These are phyloP conservation scores for Sprattus sprattus DNA, from an alignment of 2,113 vertebrate genomes.

Conservation along the genomic window DNA sequence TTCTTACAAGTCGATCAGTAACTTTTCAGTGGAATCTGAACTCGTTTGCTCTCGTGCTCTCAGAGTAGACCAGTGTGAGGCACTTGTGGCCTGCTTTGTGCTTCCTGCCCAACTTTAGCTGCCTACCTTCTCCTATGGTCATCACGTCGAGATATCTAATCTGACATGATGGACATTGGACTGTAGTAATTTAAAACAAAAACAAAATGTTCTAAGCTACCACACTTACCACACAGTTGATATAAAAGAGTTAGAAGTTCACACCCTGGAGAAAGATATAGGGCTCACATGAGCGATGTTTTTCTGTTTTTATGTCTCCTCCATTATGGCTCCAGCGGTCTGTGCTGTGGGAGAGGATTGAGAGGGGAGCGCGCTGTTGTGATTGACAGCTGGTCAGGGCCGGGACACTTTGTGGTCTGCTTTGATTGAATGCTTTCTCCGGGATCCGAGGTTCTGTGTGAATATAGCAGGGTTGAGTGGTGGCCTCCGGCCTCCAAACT, in stretches of 20 bases:
- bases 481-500: neutral
- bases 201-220: no score
- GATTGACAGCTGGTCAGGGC: neutral
- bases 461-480: neutral
- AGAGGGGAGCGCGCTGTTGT: neutral
- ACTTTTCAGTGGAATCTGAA: no score
- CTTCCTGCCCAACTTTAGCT: neutral
- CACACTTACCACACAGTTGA: no score
- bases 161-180: neutral
- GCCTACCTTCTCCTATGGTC: neutral
- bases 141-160: neutral
- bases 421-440: neutral
- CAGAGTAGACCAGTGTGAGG: no score
- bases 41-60: neutral
- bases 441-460: neutral
- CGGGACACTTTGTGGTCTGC: neutral
- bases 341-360: neutral
- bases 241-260: no score
- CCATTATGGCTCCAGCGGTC: neutral
- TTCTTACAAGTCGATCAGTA: no score
- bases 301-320: neutral
- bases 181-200: no score
- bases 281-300: neutral
- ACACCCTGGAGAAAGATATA: neutral
- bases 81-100: neutral